Conservation (phyloP, 2,888 invertebrate genomes). For the Hemicrepidius hirtus region DNA sequence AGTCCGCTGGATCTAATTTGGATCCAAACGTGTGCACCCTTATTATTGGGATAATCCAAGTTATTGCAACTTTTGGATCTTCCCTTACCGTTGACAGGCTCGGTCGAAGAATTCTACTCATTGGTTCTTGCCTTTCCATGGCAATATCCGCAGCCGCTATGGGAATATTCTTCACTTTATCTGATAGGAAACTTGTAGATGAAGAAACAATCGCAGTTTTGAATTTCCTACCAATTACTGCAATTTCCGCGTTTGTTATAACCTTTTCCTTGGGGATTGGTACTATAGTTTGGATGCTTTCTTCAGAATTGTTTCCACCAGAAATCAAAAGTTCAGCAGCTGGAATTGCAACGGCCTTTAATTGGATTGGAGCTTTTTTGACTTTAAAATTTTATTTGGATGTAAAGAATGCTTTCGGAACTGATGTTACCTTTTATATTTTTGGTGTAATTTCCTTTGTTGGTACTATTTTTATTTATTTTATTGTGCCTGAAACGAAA, state of each 20-base stretch:
- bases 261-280: slow-evolving; percentile 88
- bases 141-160: slow-evolving; percentile 79
- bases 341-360: slow-evolving; percentile 84
- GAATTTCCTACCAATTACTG: slow-evolving; percentile 82
- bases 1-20: slow-evolving; percentile 71
- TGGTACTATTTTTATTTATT: slow-evolving; percentile 79
- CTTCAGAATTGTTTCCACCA: slow-evolving; percentile 84
- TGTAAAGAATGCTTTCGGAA: slow-evolving; percentile 74
- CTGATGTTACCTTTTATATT: slow-evolving; percentile 81
- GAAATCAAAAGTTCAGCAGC: slow-evolving; percentile 84
- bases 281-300: slow-evolving; percentile 88
- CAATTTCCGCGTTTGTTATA: slow-evolving; percentile 83
- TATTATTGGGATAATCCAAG: slow-evolving; percentile 80
- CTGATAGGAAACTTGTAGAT: slow-evolving; percentile 63
- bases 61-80: slow-evolving; percentile 81
- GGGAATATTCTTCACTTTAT: slow-evolving; percentile 78
- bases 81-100: slow-evolving; percentile 84
- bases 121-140: slow-evolving; percentile 81
- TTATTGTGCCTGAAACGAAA: slow-evolving; percentile 74
- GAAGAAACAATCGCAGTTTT: slow-evolving; percentile 69
- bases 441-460: slow-evolving; percentile 79
- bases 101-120: slow-evolving; percentile 83
- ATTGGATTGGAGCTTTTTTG: slow-evolving; percentile 85
- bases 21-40: slow-evolving; percentile 73
- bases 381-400: slow-evolving; percentile 82